Percentiles rank a stretch among this genome's conserved stretches.
Evolutionary conservation across 2,113 vertebrate species (phyloP).

Genomic region (Forbesichthys papilliferus): DNA sequence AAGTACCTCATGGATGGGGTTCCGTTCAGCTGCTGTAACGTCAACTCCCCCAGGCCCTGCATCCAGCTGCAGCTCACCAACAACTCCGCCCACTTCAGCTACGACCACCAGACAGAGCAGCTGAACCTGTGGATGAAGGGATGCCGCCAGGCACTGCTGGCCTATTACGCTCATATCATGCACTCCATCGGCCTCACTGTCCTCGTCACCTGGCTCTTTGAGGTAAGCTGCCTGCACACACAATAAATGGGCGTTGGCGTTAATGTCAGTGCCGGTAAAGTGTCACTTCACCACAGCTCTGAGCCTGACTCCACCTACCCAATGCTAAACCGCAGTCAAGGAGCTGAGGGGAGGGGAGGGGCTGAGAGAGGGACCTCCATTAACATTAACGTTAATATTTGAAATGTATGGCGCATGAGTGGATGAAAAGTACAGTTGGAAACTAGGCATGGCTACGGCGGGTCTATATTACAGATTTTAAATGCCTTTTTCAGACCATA

Average conservation of each 20-base stretch:
- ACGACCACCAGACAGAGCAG: slow-evolving; percentile 80
- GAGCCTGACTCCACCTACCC: no score
- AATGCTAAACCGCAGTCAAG: no score
- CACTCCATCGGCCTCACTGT: slow-evolving; percentile 81
- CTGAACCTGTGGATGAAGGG: slow-evolving; percentile 85
- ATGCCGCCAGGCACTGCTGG: slow-evolving; percentile 82
- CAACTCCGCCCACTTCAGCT: slow-evolving; percentile 86
- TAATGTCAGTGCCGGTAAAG: no score
- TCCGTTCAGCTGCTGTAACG: slow-evolving; percentile 89
- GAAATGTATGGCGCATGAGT: no score
- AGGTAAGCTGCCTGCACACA: slow-evolving; percentile 68
- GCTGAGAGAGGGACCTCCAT: no score
- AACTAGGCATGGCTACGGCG: no score
- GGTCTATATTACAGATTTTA: no score
- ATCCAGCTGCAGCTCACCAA: slow-evolving; percentile 86
- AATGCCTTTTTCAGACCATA: no score
- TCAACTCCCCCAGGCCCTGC: slow-evolving; percentile 83
- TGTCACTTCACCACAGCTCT: no score
- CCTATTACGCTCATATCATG: slow-evolving; percentile 82
- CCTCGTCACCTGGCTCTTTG: slow-evolving; percentile 85
- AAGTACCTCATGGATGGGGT: slow-evolving; percentile 84
- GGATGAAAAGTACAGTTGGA: no score
- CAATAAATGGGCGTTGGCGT: not conserved
- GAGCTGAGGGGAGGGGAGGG: no score
- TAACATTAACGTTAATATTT: no score